Evolutionary conservation across 2,113 vertebrate genomes (phyloP).

Genomic region (Bostrychus sinensis): DNA sequence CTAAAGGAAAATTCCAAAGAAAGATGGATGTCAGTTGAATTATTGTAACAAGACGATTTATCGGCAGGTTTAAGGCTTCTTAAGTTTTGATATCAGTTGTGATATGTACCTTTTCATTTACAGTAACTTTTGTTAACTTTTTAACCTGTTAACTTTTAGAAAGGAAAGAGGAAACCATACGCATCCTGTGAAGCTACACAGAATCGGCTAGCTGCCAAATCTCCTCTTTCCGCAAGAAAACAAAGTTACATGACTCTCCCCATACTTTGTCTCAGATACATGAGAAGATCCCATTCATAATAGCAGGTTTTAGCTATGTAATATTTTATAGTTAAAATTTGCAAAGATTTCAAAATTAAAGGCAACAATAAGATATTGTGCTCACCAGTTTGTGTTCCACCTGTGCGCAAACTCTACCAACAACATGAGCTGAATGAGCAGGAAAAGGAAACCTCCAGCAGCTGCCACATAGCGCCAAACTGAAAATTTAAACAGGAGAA

Average conservation of each 20-base stretch:
- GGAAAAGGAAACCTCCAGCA: slow-evolving; percentile 85
- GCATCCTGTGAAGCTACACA: slow-evolving; percentile 50
- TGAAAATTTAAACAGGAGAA: slow-evolving; percentile 55
- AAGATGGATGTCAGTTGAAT: slow-evolving; percentile 11
- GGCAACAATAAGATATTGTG: slow-evolving; percentile 13
- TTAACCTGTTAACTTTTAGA: background rate
- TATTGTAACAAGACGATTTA: background rate
- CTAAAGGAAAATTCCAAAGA: slow-evolving; percentile 31
- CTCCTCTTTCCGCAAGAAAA: slow-evolving; percentile 13
- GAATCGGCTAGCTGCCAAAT: slow-evolving; percentile 24
- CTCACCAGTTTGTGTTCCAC: slow-evolving; percentile 99
- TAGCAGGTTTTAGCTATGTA: background rate
- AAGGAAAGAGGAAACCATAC: slow-evolving; percentile 36
- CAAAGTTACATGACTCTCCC: slow-evolving; percentile 16
- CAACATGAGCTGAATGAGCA: slow-evolving; percentile 92
- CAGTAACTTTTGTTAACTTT: no score
- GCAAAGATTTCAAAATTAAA: background rate
- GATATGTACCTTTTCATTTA: background rate
- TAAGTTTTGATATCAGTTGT: slow-evolving; percentile 14
- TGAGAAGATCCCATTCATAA: slow-evolving; percentile 3
- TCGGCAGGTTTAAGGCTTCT: slow-evolving; percentile 15
- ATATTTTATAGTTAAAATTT: background rate
- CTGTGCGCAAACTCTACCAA: slow-evolving; percentile 96
- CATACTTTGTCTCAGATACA: slow-evolving; percentile 9
- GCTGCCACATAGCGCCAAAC: slow-evolving; percentile 94